A percentile compares a stretch with the other conserved stretches of the same genome.
These are phyloP conservation scores for Solenopsis fugax DNA, from an alignment of 1,140 invertebrate species.

Conservation along the genomic window DNA sequence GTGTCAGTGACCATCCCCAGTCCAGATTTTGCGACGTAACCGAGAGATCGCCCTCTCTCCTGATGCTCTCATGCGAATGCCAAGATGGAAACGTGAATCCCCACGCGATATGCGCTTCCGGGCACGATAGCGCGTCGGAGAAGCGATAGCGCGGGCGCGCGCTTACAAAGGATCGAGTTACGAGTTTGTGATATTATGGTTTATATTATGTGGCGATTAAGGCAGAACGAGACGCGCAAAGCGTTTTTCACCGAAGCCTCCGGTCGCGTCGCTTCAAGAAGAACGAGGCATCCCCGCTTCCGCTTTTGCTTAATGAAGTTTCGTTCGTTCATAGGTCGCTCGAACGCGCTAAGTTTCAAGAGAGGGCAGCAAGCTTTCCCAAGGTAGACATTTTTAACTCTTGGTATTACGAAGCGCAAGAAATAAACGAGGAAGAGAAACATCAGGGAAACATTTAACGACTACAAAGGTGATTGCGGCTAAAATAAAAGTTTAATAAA, in stretches of 20 bases:
- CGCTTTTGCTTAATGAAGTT: slow-evolving; percentile 28
- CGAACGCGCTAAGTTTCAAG: not conserved
- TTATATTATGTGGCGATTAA: slow-evolving; percentile 65
- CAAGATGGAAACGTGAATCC: slow-evolving; percentile 73
- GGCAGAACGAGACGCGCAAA: slow-evolving; percentile 22
- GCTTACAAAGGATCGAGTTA: slow-evolving; percentile 72
- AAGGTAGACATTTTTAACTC: not conserved
- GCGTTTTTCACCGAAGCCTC: slow-evolving; percentile 37
- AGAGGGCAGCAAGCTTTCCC: slow-evolving; percentile 6
- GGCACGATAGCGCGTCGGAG: slow-evolving; percentile 73
- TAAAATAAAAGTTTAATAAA: slow-evolving; percentile 11
- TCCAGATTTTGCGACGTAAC: slow-evolving; percentile 26
- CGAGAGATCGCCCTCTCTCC: slow-evolving; percentile 11
- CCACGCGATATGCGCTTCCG: slow-evolving; percentile 75
- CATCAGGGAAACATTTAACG: not conserved
- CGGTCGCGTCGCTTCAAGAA: slow-evolving; percentile 23
- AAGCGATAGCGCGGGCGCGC: slow-evolving; percentile 53
- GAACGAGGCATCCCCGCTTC: slow-evolving; percentile 26
- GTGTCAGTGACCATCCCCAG: not conserved
- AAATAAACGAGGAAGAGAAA: slow-evolving; percentile 16
- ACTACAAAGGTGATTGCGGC: not conserved
- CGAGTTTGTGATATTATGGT: slow-evolving; percentile 63
- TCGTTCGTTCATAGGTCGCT: not conserved
- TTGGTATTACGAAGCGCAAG: not conserved
- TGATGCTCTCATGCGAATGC: slow-evolving; percentile 44